These are phyloP conservation scores for Salvelinus alpinus DNA, from an alignment of 2,113 vertebrate genomes.

Conservation along the genomic window DNA sequence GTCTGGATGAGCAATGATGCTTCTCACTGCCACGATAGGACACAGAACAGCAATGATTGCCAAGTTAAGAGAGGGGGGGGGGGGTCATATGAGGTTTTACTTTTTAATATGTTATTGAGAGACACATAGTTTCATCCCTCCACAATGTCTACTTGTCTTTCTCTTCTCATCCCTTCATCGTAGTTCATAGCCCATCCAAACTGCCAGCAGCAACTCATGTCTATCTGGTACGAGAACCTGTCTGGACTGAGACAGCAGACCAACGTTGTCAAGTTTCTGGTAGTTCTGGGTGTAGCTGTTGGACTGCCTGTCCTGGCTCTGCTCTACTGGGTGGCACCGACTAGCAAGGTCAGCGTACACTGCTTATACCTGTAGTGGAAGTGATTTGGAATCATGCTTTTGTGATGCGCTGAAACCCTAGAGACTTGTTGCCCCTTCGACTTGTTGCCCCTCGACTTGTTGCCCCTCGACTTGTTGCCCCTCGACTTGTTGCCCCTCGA, in stretches of 20 bases:
- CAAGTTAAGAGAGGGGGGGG: too few relatives aligned
- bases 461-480: too few relatives aligned
- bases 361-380: not conserved
- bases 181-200: slow-evolving; percentile 98
- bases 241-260: slow-evolving; percentile 89
- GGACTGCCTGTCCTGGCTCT: slow-evolving; percentile 88
- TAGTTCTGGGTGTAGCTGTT: slow-evolving; percentile 85
- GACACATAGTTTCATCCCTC: not conserved
- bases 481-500: too few relatives aligned
- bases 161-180: slow-evolving; percentile 23
- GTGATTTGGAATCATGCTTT: too few relatives aligned
- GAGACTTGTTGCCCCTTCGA: too few relatives aligned
- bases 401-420: too few relatives aligned
- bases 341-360: slow-evolving; percentile 85
- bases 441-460: too few relatives aligned
- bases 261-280: slow-evolving; percentile 86
- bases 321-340: slow-evolving; percentile 90
- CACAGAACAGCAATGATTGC: too few relatives aligned
- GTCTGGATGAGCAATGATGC: too few relatives aligned
- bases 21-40: too few relatives aligned
- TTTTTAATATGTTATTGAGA: too few relatives aligned
- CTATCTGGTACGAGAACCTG: slow-evolving; percentile 95
- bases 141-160: not conserved
- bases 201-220: slow-evolving; percentile 94
- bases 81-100: too few relatives aligned